These are phyloP conservation scores for Leptocoma aspasia DNA, from an alignment of 2,113 vertebrate genomes.

Conservation along the genomic window DNA sequence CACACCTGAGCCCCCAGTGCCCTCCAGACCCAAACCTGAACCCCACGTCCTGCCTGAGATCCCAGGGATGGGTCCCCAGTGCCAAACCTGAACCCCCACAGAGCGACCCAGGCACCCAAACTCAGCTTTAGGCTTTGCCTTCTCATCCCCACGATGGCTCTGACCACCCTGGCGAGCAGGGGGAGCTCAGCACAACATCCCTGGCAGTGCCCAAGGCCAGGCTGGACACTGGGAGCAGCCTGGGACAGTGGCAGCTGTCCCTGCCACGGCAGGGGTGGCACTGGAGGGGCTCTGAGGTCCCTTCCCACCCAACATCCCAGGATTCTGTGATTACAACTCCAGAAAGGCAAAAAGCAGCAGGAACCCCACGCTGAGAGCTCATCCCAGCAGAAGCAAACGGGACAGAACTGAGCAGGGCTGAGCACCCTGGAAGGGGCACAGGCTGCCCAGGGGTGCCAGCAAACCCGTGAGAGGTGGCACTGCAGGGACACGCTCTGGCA, in stretches of 20 bases:
- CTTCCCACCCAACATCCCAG: background rate
- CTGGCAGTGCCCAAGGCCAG: background rate
- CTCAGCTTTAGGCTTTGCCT: background rate
- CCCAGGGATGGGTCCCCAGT: background rate
- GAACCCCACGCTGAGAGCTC: background rate
- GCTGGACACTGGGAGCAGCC: background rate
- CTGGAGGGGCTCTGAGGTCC: background rate
- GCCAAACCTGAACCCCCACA: background rate
- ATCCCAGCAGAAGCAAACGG: accelerated
- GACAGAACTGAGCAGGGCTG: background rate
- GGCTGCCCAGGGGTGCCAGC: background rate
- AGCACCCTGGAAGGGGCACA: accelerated
- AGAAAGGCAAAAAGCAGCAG: background rate
- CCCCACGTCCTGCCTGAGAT: background rate
- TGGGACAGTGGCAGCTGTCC: background rate
- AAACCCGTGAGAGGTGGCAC: background rate
- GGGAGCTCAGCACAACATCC: background rate
- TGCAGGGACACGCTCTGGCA: accelerated
- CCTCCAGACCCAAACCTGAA: background rate
- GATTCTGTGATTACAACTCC: background rate
- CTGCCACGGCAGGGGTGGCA: background rate
- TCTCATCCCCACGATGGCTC: background rate
- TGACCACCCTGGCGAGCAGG: background rate
- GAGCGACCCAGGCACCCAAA: background rate
- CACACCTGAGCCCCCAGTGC: background rate